Percentiles rank a stretch among this genome's conserved stretches.
These are phyloP conservation scores for Rhodinocichla rosea DNA, from an alignment of 2,113 vertebrate species.

Conservation along the genomic window DNA sequence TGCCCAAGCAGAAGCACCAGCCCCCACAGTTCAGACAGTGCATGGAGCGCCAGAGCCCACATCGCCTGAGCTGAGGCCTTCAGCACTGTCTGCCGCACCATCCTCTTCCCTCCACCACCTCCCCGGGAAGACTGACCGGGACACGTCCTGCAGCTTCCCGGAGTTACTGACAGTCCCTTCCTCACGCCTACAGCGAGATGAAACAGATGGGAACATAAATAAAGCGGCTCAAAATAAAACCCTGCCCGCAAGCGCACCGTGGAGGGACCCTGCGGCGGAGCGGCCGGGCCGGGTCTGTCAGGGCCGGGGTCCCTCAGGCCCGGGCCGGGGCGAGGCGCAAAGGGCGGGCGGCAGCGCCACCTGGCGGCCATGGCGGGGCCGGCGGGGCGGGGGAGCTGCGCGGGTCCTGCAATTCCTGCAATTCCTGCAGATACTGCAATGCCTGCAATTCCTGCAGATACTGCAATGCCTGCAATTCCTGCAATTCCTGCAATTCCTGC, in stretches of 20 bases:
- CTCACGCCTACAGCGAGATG: not conserved
- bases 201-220: not conserved
- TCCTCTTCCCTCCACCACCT: not conserved
- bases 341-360: constrained; percentile 10
- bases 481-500: not conserved
- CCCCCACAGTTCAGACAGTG: rapidly evolving
- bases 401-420: not conserved
- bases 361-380: not conserved
- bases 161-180: not conserved
- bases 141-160: not conserved
- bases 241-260: not conserved
- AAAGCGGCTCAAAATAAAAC: not conserved
- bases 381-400: not conserved
- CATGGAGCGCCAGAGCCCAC: not conserved
- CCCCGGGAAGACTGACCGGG: rapidly evolving
- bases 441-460: rapidly evolving
- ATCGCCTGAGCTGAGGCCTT: rapidly evolving
- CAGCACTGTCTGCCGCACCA: not conserved
- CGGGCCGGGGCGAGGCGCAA: not conserved
- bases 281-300: not conserved
- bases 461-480: not conserved
- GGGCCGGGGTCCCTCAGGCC: not conserved
- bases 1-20: not conserved
- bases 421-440: too few relatives aligned
- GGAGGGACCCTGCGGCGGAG: not conserved